Base-by-base conservation (phyloP, 2,888 invertebrate genomes). In the Buathra laborator region DNA sequence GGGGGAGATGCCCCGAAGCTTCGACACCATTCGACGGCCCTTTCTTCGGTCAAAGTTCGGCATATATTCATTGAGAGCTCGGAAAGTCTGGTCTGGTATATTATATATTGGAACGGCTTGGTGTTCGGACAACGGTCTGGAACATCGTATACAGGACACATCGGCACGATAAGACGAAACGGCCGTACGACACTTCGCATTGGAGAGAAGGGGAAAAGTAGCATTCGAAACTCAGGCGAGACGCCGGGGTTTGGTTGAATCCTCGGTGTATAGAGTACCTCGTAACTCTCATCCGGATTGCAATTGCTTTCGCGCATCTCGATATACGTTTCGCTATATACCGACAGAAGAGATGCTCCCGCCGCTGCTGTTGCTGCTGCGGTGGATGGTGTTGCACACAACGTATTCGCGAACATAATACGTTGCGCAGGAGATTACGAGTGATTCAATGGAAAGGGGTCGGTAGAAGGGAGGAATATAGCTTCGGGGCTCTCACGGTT, bases 361-460 rank as follows among this genome's bases (percentile, higher is more conserved):
- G 12, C 6, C 37, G 37, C 1, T 48, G 48, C 48, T 48, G 12
- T 48, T 48, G 48, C 62, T 32, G 56, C 64, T 76, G 44, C 68
- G 62, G 53, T 64, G 74, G 62, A 81, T 74, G 68, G 67, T 68
- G 53, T 59, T 51, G 62, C 51, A 37, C 66, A 53, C 64, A 80
- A 77, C 74, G 74, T 62, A 75, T 74, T 83, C 76, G 76, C 66
- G 76, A 75, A 71, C 77, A 77, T 84, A 81, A 84, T 84, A 81
- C 74, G 81, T 66, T 76, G 78, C 70, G 67, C 78, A 75, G 75
- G 84, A 84, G 86, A 84, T 86, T 86, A 86, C 84, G 82, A 80
- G 86, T 86, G 84, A 86, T 86, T 84, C 84, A 86, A 84, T 86
- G 81, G 79, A 68, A 16, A 71, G 46, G 51, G 67, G 78, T 32